Evolutionary conservation across 2,113 vertebrate genomes (phyloP).

Genomic region (Sinocyclocheilus anophthalmus): DNA sequence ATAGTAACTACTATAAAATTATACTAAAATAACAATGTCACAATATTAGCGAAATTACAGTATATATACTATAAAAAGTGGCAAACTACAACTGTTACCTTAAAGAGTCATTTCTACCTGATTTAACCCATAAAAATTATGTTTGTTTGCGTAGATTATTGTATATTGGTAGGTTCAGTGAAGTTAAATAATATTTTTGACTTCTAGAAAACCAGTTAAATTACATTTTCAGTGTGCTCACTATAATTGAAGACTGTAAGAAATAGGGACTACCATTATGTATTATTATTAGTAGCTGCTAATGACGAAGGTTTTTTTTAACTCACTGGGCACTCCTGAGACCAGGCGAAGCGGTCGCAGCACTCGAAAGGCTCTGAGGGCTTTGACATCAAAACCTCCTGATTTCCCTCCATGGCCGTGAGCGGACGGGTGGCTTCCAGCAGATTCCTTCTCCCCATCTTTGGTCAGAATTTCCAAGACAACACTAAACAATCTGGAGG

Average conservation of each 20-base stretch:
- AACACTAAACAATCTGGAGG: slow-evolving; percentile 95
- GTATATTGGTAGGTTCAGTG: too few relatives aligned
- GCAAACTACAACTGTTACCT: too few relatives aligned
- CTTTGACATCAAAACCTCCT: slow-evolving; percentile 99
- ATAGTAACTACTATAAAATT: too few relatives aligned
- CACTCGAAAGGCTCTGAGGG: slow-evolving; percentile 98
- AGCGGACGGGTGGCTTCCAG: slow-evolving; percentile 68
- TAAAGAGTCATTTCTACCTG: too few relatives aligned
- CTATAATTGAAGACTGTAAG: neutral
- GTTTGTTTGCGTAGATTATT: too few relatives aligned
- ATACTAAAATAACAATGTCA: too few relatives aligned
- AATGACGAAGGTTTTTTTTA: neutral
- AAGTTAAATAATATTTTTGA: too few relatives aligned
- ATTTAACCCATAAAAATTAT: too few relatives aligned
- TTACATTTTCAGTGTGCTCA: neutral
- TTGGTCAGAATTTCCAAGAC: slow-evolving; percentile 97
- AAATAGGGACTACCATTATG: neutral
- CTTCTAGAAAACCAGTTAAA: too few relatives aligned
- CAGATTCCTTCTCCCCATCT: slow-evolving; percentile 73
- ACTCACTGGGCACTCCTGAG: slow-evolving; percentile 99
- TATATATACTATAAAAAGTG: too few relatives aligned
- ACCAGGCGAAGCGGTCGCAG: slow-evolving; percentile 97
- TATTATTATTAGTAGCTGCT: neutral
- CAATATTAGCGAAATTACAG: too few relatives aligned
- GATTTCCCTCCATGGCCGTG: slow-evolving; percentile 85